Percentiles rank a stretch among this genome's conserved stretches.
phyloP scores from a whole-genome alignment of 2,888 invertebrate species.

The Sminthurinus aureus region DNA sequence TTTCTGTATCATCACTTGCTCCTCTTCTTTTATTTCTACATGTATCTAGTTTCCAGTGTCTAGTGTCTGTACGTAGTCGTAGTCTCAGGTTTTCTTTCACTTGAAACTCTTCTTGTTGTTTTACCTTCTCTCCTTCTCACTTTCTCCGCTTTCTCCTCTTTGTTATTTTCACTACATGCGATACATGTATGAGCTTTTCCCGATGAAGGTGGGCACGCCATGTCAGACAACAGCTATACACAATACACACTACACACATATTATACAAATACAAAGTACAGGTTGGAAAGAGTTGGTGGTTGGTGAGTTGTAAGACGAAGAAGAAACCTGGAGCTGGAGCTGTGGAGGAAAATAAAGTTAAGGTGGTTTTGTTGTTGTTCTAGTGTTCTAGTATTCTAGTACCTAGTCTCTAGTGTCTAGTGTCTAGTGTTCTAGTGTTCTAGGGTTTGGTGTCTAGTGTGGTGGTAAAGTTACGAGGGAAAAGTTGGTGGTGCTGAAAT shows the following conservation, averaged over 20 bases:
- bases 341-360: background rate
- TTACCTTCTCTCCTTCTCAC: background rate
- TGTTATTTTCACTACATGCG: background rate
- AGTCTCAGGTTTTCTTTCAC: background rate
- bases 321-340: background rate
- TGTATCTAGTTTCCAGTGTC: no score
- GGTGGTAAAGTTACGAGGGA: slow-evolving; percentile 21
- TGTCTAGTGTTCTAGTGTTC: background rate
- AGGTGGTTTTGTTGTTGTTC: slow-evolving; percentile 2
- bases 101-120: background rate
- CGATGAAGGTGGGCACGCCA: no score
- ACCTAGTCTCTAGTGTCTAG: no score
- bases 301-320: background rate
- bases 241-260: background rate
- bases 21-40: background rate
- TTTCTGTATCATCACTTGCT: background rate
- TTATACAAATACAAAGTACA: background rate
- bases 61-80: background rate
- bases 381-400: background rate
- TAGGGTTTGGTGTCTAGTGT: background rate
- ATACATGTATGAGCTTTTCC: background rate
- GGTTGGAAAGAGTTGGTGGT: background rate
- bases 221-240: no score
- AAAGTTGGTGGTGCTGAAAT: slow-evolving; percentile 29
- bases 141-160: background rate